These are phyloP conservation scores for Daphoenositta chrysoptera DNA, from an alignment of 2,113 vertebrate genomes.

Conservation along the genomic window DNA sequence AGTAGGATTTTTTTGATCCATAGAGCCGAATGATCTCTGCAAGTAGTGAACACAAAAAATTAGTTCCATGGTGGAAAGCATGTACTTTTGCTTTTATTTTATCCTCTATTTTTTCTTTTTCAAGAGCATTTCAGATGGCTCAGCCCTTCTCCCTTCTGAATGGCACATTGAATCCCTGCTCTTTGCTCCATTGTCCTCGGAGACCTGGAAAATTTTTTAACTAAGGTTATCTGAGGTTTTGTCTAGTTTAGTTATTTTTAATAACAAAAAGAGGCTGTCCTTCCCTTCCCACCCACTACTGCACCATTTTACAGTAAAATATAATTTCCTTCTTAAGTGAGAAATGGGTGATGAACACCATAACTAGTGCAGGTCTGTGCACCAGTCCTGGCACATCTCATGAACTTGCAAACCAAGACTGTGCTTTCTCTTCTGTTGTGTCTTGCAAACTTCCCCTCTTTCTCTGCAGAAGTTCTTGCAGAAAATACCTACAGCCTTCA, in stretches of 20 bases:
- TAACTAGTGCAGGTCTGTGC: not conserved
- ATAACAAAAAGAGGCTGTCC: not conserved
- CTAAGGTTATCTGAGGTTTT: slow-evolving; percentile 27
- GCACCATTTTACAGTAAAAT: not conserved
- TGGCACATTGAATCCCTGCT: not conserved
- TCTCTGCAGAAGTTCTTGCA: not conserved
- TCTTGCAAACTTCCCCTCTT: not conserved
- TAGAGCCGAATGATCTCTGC: not conserved
- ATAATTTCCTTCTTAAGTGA: not conserved
- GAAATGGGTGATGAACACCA: not conserved
- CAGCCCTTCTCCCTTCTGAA: not conserved
- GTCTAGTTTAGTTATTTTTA: slow-evolving; percentile 19
- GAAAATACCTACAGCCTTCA: slow-evolving; percentile 26
- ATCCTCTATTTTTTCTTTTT: not conserved
- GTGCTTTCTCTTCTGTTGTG: not conserved
- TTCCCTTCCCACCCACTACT: not conserved
- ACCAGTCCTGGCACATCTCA: not conserved
- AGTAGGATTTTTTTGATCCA: slow-evolving; percentile 3
- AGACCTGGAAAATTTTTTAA: not conserved
- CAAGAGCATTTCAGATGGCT: not conserved
- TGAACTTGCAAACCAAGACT: not conserved
- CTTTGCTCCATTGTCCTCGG: not conserved
- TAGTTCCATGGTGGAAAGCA: not conserved
- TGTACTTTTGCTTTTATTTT: not conserved
- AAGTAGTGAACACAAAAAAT: slow-evolving; percentile 5